These are phyloP conservation scores for Centropus unirufus DNA, from an alignment of 2,113 vertebrate genomes.

Conservation along the genomic window DNA sequence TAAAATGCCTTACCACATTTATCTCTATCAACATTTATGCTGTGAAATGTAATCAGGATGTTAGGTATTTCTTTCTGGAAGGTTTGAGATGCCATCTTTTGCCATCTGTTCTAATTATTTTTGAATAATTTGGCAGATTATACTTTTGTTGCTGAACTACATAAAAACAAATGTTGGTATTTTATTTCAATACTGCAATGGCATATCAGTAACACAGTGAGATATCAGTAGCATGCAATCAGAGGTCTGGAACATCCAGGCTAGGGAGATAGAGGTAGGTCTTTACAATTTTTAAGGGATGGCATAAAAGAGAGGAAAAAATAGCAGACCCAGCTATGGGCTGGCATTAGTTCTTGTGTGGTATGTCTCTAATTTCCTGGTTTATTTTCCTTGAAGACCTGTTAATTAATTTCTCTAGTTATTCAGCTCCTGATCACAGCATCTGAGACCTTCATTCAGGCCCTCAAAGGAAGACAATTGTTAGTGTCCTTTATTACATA, in stretches of 20 bases:
- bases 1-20: not conserved
- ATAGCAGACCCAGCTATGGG: not conserved
- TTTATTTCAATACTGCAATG: not conserved
- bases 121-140: slow-evolving; percentile 47
- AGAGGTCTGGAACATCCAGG: not conserved
- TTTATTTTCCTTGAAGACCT: not conserved
- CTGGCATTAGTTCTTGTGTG: not conserved
- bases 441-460: not conserved
- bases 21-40: not conserved
- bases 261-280: not conserved
- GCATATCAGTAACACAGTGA: not conserved
- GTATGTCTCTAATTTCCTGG: not conserved
- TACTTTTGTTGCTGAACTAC: not conserved
- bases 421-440: not conserved
- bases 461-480: not conserved
- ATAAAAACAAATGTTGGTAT: not conserved
- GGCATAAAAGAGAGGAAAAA: not conserved
- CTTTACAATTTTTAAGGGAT: not conserved
- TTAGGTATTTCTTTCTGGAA: slow-evolving; percentile 48
- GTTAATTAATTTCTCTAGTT: not conserved
- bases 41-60: slow-evolving; percentile 7
- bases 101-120: slow-evolving; percentile 66
- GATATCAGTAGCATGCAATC: not conserved
- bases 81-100: slow-evolving; percentile 27
- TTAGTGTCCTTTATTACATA: not conserved